phyloP scores from a whole-genome alignment of 2,888 invertebrate genomes.

The Cenopis cana region DNA sequence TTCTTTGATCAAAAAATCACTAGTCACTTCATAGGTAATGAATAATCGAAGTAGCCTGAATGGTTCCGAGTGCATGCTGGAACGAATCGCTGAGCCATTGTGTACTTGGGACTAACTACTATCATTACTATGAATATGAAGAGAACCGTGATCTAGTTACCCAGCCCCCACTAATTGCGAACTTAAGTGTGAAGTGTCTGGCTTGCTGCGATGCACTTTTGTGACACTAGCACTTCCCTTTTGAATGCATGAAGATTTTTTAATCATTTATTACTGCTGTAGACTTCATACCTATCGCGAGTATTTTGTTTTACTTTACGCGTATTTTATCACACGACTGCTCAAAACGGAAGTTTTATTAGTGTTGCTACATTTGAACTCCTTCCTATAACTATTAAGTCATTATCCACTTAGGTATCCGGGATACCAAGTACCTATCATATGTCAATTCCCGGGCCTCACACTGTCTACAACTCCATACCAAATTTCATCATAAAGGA shows the following conservation, averaged over 20 bases:
- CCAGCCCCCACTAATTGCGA: conserved; percentile 45
- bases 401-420: no score
- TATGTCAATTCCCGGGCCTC: no score
- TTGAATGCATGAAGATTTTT: conserved; percentile 32
- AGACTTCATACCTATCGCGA: background rate
- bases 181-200: conserved; percentile 45
- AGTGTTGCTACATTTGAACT: no score
- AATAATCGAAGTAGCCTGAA: conserved; percentile 22
- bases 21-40: background rate
- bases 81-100: conserved; percentile 26
- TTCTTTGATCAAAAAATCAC: background rate
- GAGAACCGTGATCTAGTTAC: conserved; percentile 31
- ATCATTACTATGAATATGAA: conserved; percentile 32
- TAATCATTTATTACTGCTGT: conserved; percentile 33
- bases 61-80: conserved; percentile 10
- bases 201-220: conserved; percentile 49
- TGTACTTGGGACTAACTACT: conserved; percentile 24
- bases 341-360: no score
- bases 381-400: no score
- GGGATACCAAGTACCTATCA: no score
- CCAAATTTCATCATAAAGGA: no score
- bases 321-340: no score
- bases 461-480: no score
- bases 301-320: background rate
- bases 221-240: conserved; percentile 49